phyloP scores from a whole-genome alignment of 2,797 vertebrate genomes.

The Cichlasoma orientale region DNA sequence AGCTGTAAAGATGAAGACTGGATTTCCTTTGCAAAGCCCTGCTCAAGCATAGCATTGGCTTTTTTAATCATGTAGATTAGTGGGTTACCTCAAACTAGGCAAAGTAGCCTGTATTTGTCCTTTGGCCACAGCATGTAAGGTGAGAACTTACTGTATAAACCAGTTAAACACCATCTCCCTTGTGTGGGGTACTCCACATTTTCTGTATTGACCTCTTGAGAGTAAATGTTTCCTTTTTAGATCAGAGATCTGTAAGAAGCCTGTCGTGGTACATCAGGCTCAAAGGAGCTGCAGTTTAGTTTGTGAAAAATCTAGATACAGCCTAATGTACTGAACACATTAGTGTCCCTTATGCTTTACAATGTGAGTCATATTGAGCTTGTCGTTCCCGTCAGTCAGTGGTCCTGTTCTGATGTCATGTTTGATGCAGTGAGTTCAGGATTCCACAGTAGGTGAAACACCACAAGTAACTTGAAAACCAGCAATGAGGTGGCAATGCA shows the following conservation, averaged over 20 bases:
- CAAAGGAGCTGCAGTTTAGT: not conserved
- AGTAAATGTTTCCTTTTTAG: not conserved
- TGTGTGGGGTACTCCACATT: not conserved
- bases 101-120: too few relatives aligned
- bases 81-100: not conserved
- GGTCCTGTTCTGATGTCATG: not conserved
- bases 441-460: too few relatives aligned
- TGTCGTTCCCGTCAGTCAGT: not conserved
- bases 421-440: not conserved
- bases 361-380: not conserved
- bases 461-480: not conserved
- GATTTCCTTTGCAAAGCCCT: not conserved
- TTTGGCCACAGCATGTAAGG: too few relatives aligned
- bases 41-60: not conserved
- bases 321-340: not conserved
- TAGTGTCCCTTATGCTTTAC: not conserved
- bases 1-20: not conserved
- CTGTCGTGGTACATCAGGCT: not conserved
- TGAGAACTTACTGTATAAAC: too few relatives aligned
- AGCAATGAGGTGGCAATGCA: not conserved
- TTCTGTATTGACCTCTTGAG: not conserved
- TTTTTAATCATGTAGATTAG: not conserved
- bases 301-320: not conserved
- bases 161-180: too few relatives aligned
- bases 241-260: not conserved